Percentiles rank a stretch among this genome's conserved stretches.
Conservation (phyloP, 2,888 invertebrate genomes). For the Chrysodeixis includens region DNA sequence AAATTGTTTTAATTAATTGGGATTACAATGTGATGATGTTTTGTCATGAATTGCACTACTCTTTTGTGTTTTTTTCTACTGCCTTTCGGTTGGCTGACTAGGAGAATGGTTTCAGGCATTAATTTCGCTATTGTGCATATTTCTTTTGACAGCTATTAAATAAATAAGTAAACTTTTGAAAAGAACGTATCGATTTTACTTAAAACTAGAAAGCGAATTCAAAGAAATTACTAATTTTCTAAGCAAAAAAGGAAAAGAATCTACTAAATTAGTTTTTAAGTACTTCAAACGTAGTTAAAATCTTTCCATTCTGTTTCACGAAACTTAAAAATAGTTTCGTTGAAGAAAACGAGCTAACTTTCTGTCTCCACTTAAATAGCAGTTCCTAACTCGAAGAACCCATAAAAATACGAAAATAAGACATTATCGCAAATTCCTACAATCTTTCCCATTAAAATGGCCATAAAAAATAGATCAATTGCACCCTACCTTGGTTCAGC, state of each 20-base stretch:
- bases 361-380: background rate
- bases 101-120: too few species aligned
- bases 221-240: background rate
- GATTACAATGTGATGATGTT: too few species aligned
- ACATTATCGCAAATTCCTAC: constrained; percentile 24
- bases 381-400: background rate
- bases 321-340: background rate
- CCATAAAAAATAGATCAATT: constrained; percentile 58
- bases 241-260: background rate
- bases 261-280: background rate
- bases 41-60: too few species aligned
- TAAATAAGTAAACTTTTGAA: too few species aligned
- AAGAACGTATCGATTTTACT: too few species aligned
- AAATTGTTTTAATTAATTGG: background rate
- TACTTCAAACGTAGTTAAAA: background rate
- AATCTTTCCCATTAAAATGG: constrained; percentile 36
- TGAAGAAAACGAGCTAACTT: background rate
- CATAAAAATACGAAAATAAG: constrained; percentile 27
- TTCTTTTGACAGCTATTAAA: too few species aligned
- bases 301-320: background rate
- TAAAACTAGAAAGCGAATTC: too few species aligned
- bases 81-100: too few species aligned
- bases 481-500: constrained; percentile 35
- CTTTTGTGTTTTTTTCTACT: too few species aligned
- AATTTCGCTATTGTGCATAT: too few species aligned